Percentiles rank a stretch among this genome's conserved stretches.
These are phyloP conservation scores for Beris morrisii DNA, from an alignment of 2,888 invertebrate genomes.

Conservation along the genomic window DNA sequence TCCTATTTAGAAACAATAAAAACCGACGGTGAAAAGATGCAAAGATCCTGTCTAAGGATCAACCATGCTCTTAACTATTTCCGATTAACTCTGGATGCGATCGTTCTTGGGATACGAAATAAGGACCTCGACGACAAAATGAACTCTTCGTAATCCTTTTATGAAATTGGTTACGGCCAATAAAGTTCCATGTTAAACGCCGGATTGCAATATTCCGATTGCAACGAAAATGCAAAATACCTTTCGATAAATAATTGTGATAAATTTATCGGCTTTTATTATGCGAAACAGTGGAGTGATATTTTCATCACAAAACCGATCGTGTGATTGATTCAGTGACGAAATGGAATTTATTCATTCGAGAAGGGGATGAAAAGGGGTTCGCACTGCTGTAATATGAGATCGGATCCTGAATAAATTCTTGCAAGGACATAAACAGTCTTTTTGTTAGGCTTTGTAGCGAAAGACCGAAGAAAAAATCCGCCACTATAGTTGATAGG, in stretches of 20 bases:
- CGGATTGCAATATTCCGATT: conserved; percentile 10
- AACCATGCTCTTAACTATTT: conserved; percentile 16
- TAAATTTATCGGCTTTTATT: conserved; percentile 1
- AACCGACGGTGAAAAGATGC: conserved; percentile 19
- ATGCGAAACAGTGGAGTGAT: conserved; percentile 18
- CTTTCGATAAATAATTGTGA: conserved; percentile 8
- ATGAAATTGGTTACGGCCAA: conserved; percentile 36
- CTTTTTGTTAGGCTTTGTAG: conserved; percentile 20
- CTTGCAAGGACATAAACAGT: conserved; percentile 17
- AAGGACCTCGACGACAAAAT: neutral
- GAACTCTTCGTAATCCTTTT: conserved; percentile 26
- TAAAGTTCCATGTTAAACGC: conserved; percentile 32
- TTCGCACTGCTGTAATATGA: neutral
- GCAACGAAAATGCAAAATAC: conserved; percentile 20
- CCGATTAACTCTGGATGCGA: conserved; percentile 1
- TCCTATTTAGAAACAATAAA: conserved; percentile 31
- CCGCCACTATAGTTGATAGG: neutral
- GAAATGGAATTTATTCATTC: conserved; percentile 26
- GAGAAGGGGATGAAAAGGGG: conserved; percentile 9
- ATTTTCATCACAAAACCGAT: conserved; percentile 29
- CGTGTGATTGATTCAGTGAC: conserved; percentile 28
- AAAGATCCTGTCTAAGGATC: conserved; percentile 8
- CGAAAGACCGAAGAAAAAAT: conserved; percentile 2
- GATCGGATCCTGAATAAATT: conserved; percentile 5
- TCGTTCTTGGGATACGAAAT: neutral